phyloP scores from a whole-genome alignment of 2,797 vertebrate species.

The Micropoecilia bifurca region DNA sequence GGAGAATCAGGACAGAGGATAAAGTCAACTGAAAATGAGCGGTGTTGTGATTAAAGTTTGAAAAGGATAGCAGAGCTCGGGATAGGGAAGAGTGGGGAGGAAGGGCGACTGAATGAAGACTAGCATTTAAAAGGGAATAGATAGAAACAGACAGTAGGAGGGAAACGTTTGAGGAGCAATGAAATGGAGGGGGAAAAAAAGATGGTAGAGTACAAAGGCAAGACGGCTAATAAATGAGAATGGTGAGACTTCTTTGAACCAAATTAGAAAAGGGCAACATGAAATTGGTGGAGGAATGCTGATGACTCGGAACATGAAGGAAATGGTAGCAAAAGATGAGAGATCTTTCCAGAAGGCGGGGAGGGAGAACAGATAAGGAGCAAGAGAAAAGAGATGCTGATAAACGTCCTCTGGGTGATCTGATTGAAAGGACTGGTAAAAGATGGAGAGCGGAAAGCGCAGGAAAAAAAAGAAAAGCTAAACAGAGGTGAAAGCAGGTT shows the following conservation, averaged over 20 bases:
- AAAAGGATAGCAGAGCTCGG: constrained; percentile 25
- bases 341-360: constrained; percentile 45
- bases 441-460: constrained; percentile 36
- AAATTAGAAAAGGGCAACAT: constrained; percentile 22
- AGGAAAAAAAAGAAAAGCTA: constrained; percentile 30
- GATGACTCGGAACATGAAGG: constrained; percentile 38
- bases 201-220: constrained; percentile 4
- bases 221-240: constrained; percentile 14
- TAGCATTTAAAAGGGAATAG: constrained; percentile 45
- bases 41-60: constrained; percentile 31
- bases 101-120: constrained; percentile 43
- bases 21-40: constrained; percentile 32
- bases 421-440: constrained; percentile 46
- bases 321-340: constrained; percentile 11
- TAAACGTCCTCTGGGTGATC: constrained; percentile 52
- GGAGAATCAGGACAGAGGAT: constrained; percentile 16
- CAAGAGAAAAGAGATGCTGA: constrained; percentile 47
- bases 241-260: constrained; percentile 15
- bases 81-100: constrained; percentile 25
- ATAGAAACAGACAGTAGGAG: constrained; percentile 36
- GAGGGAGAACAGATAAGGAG: constrained; percentile 58
- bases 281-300: constrained; percentile 29
- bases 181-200: constrained; percentile 14
- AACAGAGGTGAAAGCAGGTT: constrained; percentile 63
- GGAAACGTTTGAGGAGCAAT: constrained; percentile 33